Percentiles rank a stretch among this genome's conserved stretches.
phyloP scores from a whole-genome alignment of 2,797 vertebrate genomes.

The Gymnoscopelus braueri region DNA sequence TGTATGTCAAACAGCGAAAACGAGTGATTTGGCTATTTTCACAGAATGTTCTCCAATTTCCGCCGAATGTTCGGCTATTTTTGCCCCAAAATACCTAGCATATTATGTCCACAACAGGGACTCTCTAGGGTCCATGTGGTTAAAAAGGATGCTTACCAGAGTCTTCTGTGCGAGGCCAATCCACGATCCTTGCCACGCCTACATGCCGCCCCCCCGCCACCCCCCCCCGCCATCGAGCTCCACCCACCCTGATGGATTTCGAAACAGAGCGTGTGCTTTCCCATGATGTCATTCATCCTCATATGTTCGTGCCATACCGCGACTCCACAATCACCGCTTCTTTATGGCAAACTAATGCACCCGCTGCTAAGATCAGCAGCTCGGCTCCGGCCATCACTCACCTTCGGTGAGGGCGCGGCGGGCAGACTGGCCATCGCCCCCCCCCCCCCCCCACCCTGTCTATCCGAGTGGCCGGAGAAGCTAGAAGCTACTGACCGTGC shows the following conservation, averaged over 20 bases:
- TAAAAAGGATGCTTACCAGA: too few species aligned
- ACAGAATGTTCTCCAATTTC: too few species aligned
- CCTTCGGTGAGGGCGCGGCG: conserved; percentile 7
- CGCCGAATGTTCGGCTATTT: too few species aligned
- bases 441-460: too few species aligned
- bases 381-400: conserved; percentile 68
- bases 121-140: too few species aligned
- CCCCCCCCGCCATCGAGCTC: conserved; percentile 38
- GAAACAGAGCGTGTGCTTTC: conserved; percentile 74
- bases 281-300: conserved; percentile 78
- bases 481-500: conserved; percentile 49
- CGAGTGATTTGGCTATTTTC: too few species aligned
- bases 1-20: too few species aligned
- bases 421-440: background rate
- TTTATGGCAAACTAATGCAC: conserved; percentile 77
- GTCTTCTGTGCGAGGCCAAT: too few species aligned
- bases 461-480: conserved; percentile 39
- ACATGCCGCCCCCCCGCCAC: background rate
- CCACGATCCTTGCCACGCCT: too few species aligned
- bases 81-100: too few species aligned
- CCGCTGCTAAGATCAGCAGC: conserved; percentile 75
- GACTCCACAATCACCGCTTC: conserved; percentile 72
- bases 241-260: conserved; percentile 71
- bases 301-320: conserved; percentile 69
- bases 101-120: too few species aligned